Evolutionary conservation across 1,140 invertebrate species (phyloP).

Genomic region (Zaprionus nigranus): DNA sequence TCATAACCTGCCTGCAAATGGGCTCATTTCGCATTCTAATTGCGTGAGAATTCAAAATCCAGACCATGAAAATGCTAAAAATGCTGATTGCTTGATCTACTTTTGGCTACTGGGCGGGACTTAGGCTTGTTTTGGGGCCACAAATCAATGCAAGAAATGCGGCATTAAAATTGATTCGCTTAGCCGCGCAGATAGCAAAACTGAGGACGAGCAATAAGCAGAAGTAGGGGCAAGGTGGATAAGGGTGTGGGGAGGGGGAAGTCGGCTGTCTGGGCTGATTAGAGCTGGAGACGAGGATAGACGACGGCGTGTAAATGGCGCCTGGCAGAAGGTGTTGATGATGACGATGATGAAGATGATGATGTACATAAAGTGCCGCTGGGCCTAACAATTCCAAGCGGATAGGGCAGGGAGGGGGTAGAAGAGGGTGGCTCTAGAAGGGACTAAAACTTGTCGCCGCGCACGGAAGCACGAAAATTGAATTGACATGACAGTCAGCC

Average conservation of each 20-base stretch:
- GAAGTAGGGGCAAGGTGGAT: not conserved
- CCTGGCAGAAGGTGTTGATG: constrained; percentile 78
- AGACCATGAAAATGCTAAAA: constrained; percentile 17
- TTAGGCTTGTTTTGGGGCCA: constrained; percentile 32
- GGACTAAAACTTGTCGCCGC: constrained; percentile 81
- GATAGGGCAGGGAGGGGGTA: too few relatives aligned
- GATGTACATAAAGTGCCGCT: constrained; percentile 78
- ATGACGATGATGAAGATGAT: constrained; percentile 60
- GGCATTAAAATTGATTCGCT: constrained; percentile 80
- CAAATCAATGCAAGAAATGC: constrained; percentile 74
- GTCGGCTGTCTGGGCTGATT: constrained; percentile 74
- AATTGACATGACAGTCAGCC: constrained; percentile 79
- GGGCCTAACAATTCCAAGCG: constrained; percentile 66
- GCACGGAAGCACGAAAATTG: constrained; percentile 82
- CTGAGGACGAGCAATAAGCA: not conserved
- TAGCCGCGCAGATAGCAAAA: constrained; percentile 29
- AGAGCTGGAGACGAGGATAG: constrained; percentile 79
- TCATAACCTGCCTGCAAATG: not conserved
- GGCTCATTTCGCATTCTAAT: not conserved
- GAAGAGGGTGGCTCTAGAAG: constrained; percentile 14
- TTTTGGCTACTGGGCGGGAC: not conserved
- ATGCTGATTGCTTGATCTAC: constrained; percentile 17
- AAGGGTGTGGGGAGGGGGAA: not conserved
- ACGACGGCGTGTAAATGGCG: constrained; percentile 81
- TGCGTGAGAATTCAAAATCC: not conserved